Evolutionary conservation across 2,797 vertebrate genomes (phyloP).

Genomic region (Halcyon leucocephala): DNA sequence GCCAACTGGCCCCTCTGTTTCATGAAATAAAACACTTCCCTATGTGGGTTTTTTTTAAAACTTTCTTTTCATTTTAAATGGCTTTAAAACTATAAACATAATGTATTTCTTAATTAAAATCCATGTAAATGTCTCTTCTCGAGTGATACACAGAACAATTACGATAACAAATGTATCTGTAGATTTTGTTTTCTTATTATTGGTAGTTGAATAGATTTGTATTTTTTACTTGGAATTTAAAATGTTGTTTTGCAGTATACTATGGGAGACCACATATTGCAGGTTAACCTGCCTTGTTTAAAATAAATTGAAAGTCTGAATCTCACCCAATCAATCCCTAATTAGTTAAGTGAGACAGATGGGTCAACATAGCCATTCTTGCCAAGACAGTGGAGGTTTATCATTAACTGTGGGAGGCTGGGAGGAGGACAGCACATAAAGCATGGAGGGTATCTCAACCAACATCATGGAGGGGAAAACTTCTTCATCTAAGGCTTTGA

Average conservation of each 20-base stretch:
- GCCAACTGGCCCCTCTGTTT: neutral
- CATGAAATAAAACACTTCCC: neutral
- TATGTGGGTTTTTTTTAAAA: neutral
- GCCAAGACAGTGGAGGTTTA: neutral
- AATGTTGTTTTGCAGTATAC: neutral
- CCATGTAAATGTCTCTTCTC: neutral
- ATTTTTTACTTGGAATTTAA: slow-evolving; percentile 33
- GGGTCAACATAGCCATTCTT: neutral
- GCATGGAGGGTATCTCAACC: neutral
- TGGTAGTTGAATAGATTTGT: neutral
- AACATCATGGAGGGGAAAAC: neutral
- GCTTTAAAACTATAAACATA: neutral
- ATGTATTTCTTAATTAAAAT: neutral
- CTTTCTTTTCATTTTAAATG: neutral
- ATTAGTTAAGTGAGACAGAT: slow-evolving; percentile 41
- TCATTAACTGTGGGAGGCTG: neutral
- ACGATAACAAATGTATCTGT: neutral
- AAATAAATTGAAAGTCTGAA: slow-evolving; percentile 37
- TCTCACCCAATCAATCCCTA: neutral
- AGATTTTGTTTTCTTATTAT: neutral
- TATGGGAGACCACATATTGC: slow-evolving; percentile 5
- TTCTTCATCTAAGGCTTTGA: neutral
- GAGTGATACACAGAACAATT: neutral
- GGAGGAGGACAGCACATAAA: neutral
- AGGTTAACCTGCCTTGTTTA: slow-evolving; percentile 22